Evolutionary conservation across 1,140 invertebrate species (phyloP), one percentile per base, ranked within the genome.

Genomic region (Rhopalosiphum maidis): DNA sequence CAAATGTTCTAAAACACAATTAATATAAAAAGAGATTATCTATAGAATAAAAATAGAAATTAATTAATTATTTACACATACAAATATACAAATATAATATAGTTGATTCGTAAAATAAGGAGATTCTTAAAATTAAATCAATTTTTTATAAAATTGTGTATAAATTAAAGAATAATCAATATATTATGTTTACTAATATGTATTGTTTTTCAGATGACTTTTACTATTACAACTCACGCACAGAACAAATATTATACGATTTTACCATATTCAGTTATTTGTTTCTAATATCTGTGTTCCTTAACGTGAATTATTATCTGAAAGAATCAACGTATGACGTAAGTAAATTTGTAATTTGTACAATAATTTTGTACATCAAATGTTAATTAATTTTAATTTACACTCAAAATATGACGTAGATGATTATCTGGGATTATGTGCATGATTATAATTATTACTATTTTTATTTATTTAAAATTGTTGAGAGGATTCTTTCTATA

Each of bases 291-390:
- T 35, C 21, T 35, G 30, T 88, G 46, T 48, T 88, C 7, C n/a
- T 88, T 35, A 51, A 88, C 86, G 30, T n/a, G 4, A 88, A 88
- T 48, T 48, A 88, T 18, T 22, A 51, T 23, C n/a, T 88, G 46
- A 88, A 88, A 22, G 30, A 88, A 51, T 88, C 86, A 8, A 88
- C 86, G 8, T 88, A 88, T 22, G 46, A 88, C 6, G 86, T 88
- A 35, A 48, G 86, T 88, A 23, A 3, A 37, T 35, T 77, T n/a
- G n/a, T n/a, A n/a, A n/a, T n/a, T n/a, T n/a, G 5, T 15, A 35
- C 18, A 35, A 82, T 35, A 37, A 18, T 82, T 35, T 8, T 82
- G 2, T 35, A 37, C 2, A 82, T 22, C n/a, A 0, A 82, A 6
- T 21, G 21, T 22, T 82, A 35, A 35, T 35, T 82, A 7, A 15